Evolutionary conservation across 2,797 vertebrate species (phyloP).

Genomic region (Salarias fasciatus): DNA sequence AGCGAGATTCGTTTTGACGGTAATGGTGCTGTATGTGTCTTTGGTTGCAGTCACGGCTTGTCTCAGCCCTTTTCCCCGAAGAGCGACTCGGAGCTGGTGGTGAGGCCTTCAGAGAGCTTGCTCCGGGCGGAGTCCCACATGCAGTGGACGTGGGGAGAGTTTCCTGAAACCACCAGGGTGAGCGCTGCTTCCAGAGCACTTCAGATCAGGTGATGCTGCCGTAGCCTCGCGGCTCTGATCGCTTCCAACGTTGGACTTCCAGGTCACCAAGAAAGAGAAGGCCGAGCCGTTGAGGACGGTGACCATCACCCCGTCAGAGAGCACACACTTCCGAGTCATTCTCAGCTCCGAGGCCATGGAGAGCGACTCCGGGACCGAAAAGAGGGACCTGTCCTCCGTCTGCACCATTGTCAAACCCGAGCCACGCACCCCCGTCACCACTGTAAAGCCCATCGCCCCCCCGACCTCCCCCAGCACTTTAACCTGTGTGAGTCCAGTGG

Average conservation of each 20-base stretch:
- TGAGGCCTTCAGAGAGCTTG: slow-evolving; percentile 90
- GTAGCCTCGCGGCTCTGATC: too few relatives aligned
- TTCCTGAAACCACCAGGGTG: slow-evolving; percentile 97
- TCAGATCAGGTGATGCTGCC: too few relatives aligned
- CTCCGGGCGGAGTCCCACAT: slow-evolving; percentile 96
- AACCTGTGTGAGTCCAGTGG: slow-evolving; percentile 43
- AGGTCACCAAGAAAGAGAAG: slow-evolving; percentile 90
- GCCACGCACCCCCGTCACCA: slow-evolving; percentile 82
- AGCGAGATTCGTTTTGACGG: too few relatives aligned
- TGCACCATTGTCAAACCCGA: slow-evolving; percentile 90
- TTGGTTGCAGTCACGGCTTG: slow-evolving; percentile 80
- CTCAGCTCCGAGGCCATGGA: slow-evolving; percentile 89
- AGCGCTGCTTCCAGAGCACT: slow-evolving; percentile 7
- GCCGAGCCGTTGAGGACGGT: slow-evolving; percentile 86
- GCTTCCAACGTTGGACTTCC: slow-evolving; percentile 15
- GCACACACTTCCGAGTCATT: slow-evolving; percentile 96
- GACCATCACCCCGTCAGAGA: slow-evolving; percentile 93
- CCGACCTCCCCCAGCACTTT: slow-evolving; percentile 38
- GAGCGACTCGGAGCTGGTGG: slow-evolving; percentile 95
- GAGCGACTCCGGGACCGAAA: slow-evolving; percentile 74
- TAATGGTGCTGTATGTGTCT: too few relatives aligned
- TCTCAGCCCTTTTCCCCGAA: slow-evolving; percentile 89
- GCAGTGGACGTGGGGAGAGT: slow-evolving; percentile 99
- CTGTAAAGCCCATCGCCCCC: slow-evolving; percentile 50
- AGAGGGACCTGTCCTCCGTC: slow-evolving; percentile 63